Evolutionary conservation across 2,888 invertebrate genomes (phyloP), one percentile per base, ranked within the genome.

Genomic region (Gryllus longicercus): DNA sequence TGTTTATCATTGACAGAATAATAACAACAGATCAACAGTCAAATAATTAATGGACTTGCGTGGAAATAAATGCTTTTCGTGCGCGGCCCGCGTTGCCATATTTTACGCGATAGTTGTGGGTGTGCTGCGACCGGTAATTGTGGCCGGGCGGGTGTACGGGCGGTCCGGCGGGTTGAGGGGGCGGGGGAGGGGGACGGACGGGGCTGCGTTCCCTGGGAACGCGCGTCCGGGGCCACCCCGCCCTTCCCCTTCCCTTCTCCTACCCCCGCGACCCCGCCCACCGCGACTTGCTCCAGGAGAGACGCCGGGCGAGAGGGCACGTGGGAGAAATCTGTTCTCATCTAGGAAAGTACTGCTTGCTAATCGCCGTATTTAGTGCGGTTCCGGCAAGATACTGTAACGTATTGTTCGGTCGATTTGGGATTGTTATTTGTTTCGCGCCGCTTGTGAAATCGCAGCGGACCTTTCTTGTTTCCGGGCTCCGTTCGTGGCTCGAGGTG

Each of bases 1-100:
- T 63, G 63, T 63, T 63, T 63, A 63, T 63, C 63, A 63, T 63
- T 63, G 63, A 63, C 63, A 63, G 63, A 63, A 63, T 63, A 63
- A 63, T 63, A 63, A 63, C 63, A 63, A 63, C 63, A 63, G 63
- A 63, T 63, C 63, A 63, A 63, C 63, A 63, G 63, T 63, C 63
- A 63, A 63, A 63, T 63, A 63, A 63, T 63, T 63, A 63, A 63
- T 63, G 63, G 63, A 63, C 63, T 63, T 63, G 63, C 63, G 63
- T 63, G 63, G 63, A 63, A 63, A 63, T 63, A 63, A 63, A 63
- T 63, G 63, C 63, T 63, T 63, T 63, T 63, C 63, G 63, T 63
- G 63, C 63, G 63, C 63, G 63, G 63, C 16, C 16, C 63, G 63
- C 63, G 14, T 63, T 14, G 63, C 63, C 63, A 63, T 63, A 63